Evolutionary conservation across 2,113 vertebrate species (phyloP).

Genomic region (Neotoma lepida): DNA sequence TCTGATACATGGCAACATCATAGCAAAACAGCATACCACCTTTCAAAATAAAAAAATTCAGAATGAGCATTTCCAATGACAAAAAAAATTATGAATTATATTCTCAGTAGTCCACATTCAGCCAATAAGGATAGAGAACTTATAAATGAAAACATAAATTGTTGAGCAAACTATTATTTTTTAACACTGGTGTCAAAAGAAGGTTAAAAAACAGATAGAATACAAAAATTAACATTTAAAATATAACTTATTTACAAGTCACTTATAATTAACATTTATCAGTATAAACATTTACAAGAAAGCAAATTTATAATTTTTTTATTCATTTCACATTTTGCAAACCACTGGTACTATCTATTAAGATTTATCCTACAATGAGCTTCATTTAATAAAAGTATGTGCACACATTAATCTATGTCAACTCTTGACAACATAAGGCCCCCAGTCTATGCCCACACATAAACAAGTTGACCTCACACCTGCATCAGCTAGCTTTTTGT

Average conservation of each 20-base stretch:
- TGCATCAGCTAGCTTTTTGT: neutral
- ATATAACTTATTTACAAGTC: neutral
- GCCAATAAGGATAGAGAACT: neutral
- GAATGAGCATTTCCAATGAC: slow-evolving; percentile 13
- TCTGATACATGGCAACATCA: slow-evolving; percentile 91
- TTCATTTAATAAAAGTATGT: slow-evolving; percentile 2
- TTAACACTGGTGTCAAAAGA: neutral
- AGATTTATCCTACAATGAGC: neutral
- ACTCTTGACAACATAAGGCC: neutral
- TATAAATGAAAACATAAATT: slow-evolving; percentile 30
- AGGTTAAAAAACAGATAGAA: slow-evolving; percentile 3
- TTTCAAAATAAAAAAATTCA: slow-evolving; percentile 71
- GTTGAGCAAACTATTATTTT: slow-evolving; percentile 11
- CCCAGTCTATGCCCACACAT: neutral
- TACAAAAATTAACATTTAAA: slow-evolving; percentile 26
- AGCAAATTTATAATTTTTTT: slow-evolving; percentile 2
- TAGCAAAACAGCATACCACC: slow-evolving; percentile 94
- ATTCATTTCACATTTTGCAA: slow-evolving; percentile 19
- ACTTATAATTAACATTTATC: neutral
- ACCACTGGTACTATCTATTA: neutral
- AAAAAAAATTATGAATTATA: slow-evolving; percentile 14
- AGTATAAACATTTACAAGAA: slow-evolving; percentile 13
- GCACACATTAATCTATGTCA: neutral
- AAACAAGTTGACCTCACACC: neutral
- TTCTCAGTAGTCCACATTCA: neutral